These are phyloP conservation scores for Sympetrum striolatum DNA, from an alignment of 2,888 invertebrate genomes.

Conservation along the genomic window DNA sequence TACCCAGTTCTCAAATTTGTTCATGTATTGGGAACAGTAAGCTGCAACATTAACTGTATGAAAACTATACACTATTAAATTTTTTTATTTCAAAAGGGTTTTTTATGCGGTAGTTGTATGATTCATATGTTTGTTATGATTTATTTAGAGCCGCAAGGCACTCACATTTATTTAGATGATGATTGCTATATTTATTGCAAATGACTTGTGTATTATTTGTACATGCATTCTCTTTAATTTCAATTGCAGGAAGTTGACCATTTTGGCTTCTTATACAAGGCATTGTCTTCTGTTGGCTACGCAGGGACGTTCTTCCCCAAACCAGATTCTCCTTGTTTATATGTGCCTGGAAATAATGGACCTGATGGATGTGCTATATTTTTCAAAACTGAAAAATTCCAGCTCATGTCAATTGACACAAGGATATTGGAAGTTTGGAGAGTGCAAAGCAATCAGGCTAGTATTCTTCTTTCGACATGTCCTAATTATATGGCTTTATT, in stretches of 20 bases:
- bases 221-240: neutral
- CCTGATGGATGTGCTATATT: conserved; percentile 83
- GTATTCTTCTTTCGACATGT: neutral
- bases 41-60: too few relatives aligned
- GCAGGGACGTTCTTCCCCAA: conserved; percentile 75
- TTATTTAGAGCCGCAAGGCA: too few relatives aligned
- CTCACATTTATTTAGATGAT: too few relatives aligned
- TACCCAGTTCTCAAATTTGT: too few relatives aligned
- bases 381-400: conserved; percentile 69
- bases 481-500: neutral
- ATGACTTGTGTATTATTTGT: neutral
- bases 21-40: too few relatives aligned
- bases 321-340: conserved; percentile 78
- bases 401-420: conserved; percentile 65
- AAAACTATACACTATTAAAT: too few relatives aligned
- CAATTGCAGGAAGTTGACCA: conserved; percentile 74
- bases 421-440: conserved; percentile 74
- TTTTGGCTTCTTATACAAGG: conserved; percentile 70
- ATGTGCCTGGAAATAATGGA: conserved; percentile 74
- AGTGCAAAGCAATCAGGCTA: conserved; percentile 75
- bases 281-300: conserved; percentile 70
- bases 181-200: too few relatives aligned
- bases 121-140: too few relatives aligned
- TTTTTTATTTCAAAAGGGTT: too few relatives aligned
- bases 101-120: too few relatives aligned